These are phyloP conservation scores for Melanerpes aurifrons DNA, from an alignment of 2,113 vertebrate species.

Conservation along the genomic window DNA sequence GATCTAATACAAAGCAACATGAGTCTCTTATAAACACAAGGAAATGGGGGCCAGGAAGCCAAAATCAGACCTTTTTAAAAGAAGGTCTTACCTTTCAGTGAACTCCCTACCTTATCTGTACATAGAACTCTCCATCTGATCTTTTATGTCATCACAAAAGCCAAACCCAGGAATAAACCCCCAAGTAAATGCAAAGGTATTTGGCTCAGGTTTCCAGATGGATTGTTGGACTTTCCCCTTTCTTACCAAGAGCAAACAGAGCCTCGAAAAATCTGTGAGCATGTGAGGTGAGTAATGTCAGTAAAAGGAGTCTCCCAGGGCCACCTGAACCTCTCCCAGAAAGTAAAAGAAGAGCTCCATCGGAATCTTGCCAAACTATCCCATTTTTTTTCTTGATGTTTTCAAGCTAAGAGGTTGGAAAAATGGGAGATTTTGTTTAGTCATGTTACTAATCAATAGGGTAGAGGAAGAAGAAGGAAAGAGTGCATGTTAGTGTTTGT, in stretches of 20 bases:
- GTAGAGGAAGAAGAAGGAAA: background rate
- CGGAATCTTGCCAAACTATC: background rate
- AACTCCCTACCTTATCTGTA: background rate
- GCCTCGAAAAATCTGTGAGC: background rate
- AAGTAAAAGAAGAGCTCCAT: background rate
- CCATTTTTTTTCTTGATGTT: background rate
- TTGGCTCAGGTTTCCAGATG: background rate
- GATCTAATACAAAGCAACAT: background rate
- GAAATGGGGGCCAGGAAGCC: background rate
- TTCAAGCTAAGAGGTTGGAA: background rate
- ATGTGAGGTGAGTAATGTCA: background rate
- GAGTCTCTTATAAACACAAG: background rate
- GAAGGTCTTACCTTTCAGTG: background rate
- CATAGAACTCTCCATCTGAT: background rate
- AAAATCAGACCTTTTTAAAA: background rate
- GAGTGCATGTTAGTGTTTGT: background rate
- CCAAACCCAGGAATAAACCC: background rate
- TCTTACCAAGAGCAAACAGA: background rate
- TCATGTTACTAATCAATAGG: background rate
- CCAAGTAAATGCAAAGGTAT: background rate
- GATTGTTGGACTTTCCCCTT: constrained; percentile 32
- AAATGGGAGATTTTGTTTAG: background rate
- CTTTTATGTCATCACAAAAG: background rate
- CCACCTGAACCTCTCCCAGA: background rate
- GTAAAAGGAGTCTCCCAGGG: background rate